A percentile compares a stretch with the other conserved stretches of the same genome.
Conservation (phyloP, 2,888 invertebrate genomes). For the Bedellia somnulentella region DNA sequence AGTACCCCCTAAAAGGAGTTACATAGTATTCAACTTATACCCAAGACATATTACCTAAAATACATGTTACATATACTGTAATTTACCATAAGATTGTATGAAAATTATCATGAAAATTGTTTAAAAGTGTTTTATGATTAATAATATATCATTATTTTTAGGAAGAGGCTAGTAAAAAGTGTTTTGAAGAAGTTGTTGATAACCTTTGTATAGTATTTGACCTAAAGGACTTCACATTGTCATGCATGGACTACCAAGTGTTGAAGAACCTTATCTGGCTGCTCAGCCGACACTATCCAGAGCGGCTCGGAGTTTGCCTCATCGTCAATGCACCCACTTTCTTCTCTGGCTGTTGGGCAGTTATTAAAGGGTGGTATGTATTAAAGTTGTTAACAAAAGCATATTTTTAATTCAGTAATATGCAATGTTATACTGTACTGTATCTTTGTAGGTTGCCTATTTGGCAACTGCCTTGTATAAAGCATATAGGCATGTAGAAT, state of each 20-base stretch:
- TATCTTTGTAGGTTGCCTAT: too few relatives aligned
- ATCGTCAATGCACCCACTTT: conserved; percentile 74
- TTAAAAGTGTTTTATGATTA: too few relatives aligned
- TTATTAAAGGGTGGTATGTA: conserved; percentile 72
- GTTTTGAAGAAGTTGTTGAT: conserved; percentile 78
- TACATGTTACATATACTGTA: too few relatives aligned
- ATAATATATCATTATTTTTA: conserved; percentile 16
- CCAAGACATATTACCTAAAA: too few relatives aligned
- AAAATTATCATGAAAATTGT: too few relatives aligned
- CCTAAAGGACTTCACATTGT: conserved; percentile 70
- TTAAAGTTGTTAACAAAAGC: too few relatives aligned
- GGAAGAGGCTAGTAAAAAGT: conserved; percentile 76
- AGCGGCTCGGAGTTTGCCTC: conserved; percentile 74
- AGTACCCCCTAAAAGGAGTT: too few relatives aligned
- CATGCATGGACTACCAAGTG: conserved; percentile 80
- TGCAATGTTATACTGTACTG: conserved; percentile 4
- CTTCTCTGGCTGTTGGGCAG: conserved; percentile 77
- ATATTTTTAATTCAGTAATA: conserved; percentile 1
- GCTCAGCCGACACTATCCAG: conserved; percentile 75
- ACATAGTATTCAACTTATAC: too few relatives aligned
- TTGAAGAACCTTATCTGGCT: conserved; percentile 79
- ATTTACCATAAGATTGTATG: too few relatives aligned
- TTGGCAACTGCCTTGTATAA: too few relatives aligned
- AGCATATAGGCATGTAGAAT: too few relatives aligned
- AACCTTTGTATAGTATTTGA: conserved; percentile 81